Evolutionary conservation across 2,113 vertebrate genomes (phyloP).

Genomic region (Sturnus vulgaris): DNA sequence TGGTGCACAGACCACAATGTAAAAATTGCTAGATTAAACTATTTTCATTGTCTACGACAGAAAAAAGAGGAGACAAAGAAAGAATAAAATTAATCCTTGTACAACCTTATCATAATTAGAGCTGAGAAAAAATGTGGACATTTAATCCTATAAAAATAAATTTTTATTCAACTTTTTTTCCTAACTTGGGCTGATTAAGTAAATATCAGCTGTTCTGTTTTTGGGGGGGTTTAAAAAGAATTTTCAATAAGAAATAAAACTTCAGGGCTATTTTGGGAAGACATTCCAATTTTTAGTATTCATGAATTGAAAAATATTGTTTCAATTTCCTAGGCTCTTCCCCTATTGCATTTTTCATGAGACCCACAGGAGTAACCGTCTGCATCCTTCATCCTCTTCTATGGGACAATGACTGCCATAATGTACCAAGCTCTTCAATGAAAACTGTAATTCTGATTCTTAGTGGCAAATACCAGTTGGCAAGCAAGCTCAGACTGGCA

Average conservation of each 20-base stretch:
- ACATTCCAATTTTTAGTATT: not conserved
- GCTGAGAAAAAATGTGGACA: not conserved
- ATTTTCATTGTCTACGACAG: not conserved
- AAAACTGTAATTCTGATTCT: not conserved
- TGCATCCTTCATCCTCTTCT: not conserved
- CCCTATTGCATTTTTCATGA: not conserved
- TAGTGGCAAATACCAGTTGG: not conserved
- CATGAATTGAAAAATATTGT: not conserved
- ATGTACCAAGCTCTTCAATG: not conserved
- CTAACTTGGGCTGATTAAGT: not conserved
- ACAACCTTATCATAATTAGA: not conserved
- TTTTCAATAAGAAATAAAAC: not conserved
- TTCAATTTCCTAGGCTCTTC: not conserved
- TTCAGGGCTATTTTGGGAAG: not conserved
- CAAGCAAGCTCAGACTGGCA: not conserved
- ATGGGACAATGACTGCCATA: not conserved
- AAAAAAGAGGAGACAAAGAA: not conserved
- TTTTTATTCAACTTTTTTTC: not conserved
- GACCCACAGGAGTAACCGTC: not conserved
- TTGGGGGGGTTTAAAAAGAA: not conserved
- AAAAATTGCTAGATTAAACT: slow-evolving; percentile 11
- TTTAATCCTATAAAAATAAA: not conserved
- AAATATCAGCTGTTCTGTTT: not conserved
- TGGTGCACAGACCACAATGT: slow-evolving; percentile 25
- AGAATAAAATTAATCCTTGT: not conserved